Percentiles rank a stretch among this genome's conserved stretches.
phyloP scores from a whole-genome alignment of 2,113 vertebrate genomes.

The Paedocypris sp. region DNA sequence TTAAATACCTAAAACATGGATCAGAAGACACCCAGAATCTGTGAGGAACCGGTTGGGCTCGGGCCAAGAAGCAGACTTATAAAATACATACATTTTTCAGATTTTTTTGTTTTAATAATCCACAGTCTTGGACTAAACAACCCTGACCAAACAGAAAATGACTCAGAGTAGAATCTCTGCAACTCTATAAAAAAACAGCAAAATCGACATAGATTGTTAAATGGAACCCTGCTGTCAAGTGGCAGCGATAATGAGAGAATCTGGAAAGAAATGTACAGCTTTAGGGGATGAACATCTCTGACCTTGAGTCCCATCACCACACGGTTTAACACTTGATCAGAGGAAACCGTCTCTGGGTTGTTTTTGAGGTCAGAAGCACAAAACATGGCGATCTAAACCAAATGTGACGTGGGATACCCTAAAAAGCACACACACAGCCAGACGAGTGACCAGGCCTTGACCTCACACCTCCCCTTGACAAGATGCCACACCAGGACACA shows the following conservation, averaged over 20 bases:
- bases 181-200: no score
- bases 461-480: neutral
- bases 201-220: no score
- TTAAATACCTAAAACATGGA: no score
- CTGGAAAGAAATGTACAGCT: neutral
- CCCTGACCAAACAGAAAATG: no score
- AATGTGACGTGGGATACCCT: neutral
- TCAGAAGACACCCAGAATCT: no score
- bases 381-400: neutral
- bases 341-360: neutral
- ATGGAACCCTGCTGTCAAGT: slow-evolving; percentile 3
- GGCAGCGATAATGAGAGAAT: neutral
- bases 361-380: neutral
- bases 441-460: neutral
- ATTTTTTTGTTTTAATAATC: no score
- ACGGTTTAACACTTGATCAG: neutral
- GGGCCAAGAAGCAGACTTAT: no score
- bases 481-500: neutral
- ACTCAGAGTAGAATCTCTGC: no score
- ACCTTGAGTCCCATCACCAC: slow-evolving; percentile 1
- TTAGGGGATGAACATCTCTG: neutral
- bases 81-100: no score
- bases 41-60: no score
- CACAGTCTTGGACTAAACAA: no score
- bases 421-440: neutral